phyloP scores from a whole-genome alignment of 2,888 invertebrate species.

The Anodontia alba region DNA sequence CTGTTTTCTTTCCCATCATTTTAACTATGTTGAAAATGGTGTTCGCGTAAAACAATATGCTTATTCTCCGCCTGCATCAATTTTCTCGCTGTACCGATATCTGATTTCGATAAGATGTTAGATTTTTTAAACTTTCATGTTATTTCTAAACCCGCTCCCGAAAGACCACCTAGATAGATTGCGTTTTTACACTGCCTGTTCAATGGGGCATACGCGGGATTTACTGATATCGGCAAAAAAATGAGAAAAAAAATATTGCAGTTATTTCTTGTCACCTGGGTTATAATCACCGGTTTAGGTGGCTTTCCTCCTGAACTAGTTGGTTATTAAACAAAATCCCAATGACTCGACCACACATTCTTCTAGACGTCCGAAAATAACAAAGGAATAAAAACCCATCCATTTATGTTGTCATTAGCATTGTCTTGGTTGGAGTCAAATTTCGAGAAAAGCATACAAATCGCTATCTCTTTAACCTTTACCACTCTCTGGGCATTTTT shows the following conservation, averaged over 20 bases:
- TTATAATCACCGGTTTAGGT: neutral
- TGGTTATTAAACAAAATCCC: neutral
- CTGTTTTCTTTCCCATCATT: constrained; percentile 5
- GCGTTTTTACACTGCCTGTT: neutral
- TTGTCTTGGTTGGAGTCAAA: constrained; percentile 33
- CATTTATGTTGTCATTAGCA: constrained; percentile 48
- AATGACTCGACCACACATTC: constrained; percentile 5
- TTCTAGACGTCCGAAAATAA: neutral
- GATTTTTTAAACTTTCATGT: constrained; percentile 13
- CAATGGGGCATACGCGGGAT: neutral
- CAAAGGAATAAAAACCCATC: constrained; percentile 23
- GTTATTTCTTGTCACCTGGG: neutral
- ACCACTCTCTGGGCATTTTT: too few species aligned
- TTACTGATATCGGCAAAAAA: neutral
- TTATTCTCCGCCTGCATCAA: neutral
- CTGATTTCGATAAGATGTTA: constrained; percentile 15
- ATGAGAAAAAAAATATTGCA: neutral
- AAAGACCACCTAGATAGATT: constrained; percentile 2
- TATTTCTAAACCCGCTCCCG: neutral
- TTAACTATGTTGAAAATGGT: constrained; percentile 10
- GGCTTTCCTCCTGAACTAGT: neutral
- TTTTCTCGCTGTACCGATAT: constrained; percentile 6
- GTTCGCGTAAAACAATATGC: constrained; percentile 15
- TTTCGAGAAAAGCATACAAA: constrained; percentile 36
- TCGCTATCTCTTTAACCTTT: constrained; percentile 20